These are phyloP conservation scores for Crotalus helleri DNA, from an alignment of 2,113 vertebrate genomes.

Conservation along the genomic window DNA sequence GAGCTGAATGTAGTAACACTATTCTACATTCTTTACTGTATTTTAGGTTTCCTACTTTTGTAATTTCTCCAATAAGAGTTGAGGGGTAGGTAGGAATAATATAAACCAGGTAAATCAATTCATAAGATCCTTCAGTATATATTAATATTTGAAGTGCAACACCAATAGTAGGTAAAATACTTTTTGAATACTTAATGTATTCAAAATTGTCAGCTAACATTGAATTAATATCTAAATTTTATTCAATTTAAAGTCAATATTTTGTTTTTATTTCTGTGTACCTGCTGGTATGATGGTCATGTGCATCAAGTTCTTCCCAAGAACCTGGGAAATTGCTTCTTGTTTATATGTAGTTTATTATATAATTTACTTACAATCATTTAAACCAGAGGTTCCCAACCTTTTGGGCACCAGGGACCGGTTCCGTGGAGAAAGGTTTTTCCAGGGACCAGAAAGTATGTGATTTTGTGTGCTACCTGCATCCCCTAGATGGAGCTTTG, in stretches of 20 bases:
- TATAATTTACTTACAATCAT: neutral
- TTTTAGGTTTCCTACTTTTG: neutral
- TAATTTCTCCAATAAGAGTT: neutral
- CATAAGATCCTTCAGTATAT: neutral
- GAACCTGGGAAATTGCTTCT: neutral
- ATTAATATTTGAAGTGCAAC: neutral
- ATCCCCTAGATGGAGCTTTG: too few relatives aligned
- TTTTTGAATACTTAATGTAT: neutral
- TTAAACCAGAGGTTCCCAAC: neutral
- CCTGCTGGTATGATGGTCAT: neutral
- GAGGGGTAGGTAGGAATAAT: neutral
- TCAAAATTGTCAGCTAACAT: neutral
- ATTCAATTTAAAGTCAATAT: neutral
- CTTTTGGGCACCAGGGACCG: too few relatives aligned
- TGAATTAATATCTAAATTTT: neutral
- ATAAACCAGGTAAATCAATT: neutral
- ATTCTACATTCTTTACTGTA: neutral
- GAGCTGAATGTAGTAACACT: neutral
- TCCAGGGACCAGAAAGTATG: too few relatives aligned
- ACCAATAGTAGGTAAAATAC: neutral
- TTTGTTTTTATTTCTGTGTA: neutral
- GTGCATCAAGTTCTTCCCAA: neutral
- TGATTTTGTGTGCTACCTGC: too few relatives aligned
- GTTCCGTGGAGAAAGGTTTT: too few relatives aligned
- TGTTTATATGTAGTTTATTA: neutral